Evolutionary conservation across 2,113 vertebrate species (phyloP).

Genomic region (Okapia johnstoni): DNA sequence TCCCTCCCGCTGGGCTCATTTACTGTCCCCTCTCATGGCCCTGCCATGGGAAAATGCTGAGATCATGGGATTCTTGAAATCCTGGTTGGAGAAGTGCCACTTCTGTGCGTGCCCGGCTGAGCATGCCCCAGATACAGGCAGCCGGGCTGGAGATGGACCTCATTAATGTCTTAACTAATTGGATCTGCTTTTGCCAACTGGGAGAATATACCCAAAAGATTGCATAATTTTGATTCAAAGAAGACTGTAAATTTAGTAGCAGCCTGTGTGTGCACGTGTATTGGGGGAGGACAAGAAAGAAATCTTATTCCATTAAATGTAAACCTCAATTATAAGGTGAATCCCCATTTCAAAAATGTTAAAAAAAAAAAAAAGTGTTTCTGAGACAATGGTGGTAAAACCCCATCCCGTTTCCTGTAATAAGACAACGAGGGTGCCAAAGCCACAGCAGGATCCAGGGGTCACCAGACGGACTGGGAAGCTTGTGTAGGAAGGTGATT

Average conservation of each 20-base stretch:
- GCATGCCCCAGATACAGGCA: conserved; percentile 9
- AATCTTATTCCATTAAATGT: not conserved
- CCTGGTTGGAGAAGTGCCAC: not conserved
- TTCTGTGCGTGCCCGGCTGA: not conserved
- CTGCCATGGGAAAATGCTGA: not conserved
- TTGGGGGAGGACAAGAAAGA: not conserved
- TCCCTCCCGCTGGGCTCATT: not conserved
- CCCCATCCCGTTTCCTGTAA: not conserved
- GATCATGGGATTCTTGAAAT: not conserved
- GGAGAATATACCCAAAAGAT: not conserved
- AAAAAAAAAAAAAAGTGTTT: not conserved
- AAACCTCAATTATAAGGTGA: not conserved
- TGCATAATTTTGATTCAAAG: not conserved
- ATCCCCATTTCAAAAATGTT: not conserved
- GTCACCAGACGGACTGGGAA: not conserved
- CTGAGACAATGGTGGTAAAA: not conserved
- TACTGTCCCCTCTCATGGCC: not conserved
- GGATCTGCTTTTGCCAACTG: conserved; percentile 18
- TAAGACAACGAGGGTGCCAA: not conserved
- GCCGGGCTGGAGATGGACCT: not conserved
- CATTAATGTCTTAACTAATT: conserved; percentile 54
- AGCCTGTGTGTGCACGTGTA: not conserved
- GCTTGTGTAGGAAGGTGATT: not conserved
- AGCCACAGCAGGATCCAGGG: not conserved
- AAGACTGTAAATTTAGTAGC: conserved; percentile 9